These are phyloP conservation scores for Gibbula magus DNA, from an alignment of 2,888 invertebrate species.

Conservation along the genomic window DNA sequence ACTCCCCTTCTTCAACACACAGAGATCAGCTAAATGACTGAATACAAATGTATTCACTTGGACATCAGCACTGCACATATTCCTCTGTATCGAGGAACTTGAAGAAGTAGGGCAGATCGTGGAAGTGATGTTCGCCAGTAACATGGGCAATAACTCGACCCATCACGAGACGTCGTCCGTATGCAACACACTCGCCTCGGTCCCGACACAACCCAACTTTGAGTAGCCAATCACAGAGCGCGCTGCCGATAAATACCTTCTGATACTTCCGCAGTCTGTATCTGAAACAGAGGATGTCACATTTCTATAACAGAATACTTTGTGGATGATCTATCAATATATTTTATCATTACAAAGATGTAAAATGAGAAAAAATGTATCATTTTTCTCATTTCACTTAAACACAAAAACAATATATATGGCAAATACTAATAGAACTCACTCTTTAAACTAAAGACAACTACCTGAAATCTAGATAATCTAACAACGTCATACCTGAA, in stretches of 20 bases:
- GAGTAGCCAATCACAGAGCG: conserved; percentile 89
- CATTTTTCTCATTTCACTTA: too few species aligned
- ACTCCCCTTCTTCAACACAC: not conserved
- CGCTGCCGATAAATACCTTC: conserved; percentile 87
- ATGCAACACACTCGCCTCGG: conserved; percentile 86
- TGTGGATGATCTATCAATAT: too few species aligned
- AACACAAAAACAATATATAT: too few species aligned
- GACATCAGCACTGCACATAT: conserved; percentile 32
- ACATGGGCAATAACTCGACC: conserved; percentile 90
- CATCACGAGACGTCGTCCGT: conserved; percentile 88
- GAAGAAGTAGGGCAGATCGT: conserved; percentile 84
- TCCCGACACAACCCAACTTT: conserved; percentile 87
- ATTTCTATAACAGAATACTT: too few species aligned
- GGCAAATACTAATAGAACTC: too few species aligned
- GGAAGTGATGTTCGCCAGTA: conserved; percentile 88
- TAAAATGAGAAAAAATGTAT: too few species aligned
- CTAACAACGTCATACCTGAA: too few species aligned
- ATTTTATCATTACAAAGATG: too few species aligned
- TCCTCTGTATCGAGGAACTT: conserved; percentile 78
- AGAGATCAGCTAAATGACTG: not conserved
- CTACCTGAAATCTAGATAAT: too few species aligned
- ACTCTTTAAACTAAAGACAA: too few species aligned
- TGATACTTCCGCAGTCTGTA: conserved; percentile 87
- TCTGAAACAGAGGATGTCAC: conserved; percentile 75
- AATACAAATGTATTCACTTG: not conserved